Percentiles rank a stretch among this genome's conserved stretches.
phyloP scores from a whole-genome alignment of 2,888 invertebrate genomes.

The Seira ritae region DNA sequence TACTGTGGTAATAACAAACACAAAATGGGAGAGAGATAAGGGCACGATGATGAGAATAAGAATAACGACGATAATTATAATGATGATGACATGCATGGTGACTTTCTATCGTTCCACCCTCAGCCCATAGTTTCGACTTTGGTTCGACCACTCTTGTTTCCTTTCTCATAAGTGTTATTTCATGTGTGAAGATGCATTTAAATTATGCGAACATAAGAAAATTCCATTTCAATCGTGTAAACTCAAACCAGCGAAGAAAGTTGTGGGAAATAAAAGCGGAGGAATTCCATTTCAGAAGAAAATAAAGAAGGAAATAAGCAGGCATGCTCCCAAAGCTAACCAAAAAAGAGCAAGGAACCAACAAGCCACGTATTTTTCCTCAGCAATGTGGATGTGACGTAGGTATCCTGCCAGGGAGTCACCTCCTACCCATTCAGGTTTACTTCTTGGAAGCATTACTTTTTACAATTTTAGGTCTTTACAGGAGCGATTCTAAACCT shows the following conservation, averaged over 20 bases:
- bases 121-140: too few species aligned
- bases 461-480: too few species aligned
- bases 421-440: too few species aligned
- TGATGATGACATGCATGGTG: slow-evolving; percentile 32
- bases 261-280: too few species aligned
- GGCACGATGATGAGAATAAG: slow-evolving; percentile 19
- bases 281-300: slow-evolving; percentile 50
- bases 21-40: slow-evolving; percentile 35
- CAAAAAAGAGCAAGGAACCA: slow-evolving; percentile 40
- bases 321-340: slow-evolving; percentile 31
- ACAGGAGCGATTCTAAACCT: too few species aligned
- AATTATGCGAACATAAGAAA: slow-evolving; percentile 40
- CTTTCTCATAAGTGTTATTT: slow-evolving; percentile 21
- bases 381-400: slow-evolving; percentile 1
- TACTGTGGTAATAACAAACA: slow-evolving; percentile 45
- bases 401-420: slow-evolving; percentile 1
- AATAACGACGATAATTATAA: slow-evolving; percentile 40
- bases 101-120: too few species aligned
- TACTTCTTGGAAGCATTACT: too few species aligned
- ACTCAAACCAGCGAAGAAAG: too few species aligned
- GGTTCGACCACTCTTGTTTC: slow-evolving; percentile 1
- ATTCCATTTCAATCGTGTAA: too few species aligned
- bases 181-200: slow-evolving; percentile 45
- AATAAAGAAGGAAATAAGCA: slow-evolving; percentile 54
- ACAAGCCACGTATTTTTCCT: slow-evolving; percentile 25